Percentiles rank a stretch among this genome's conserved stretches.
Conservation (phyloP, 2,113 vertebrate species). For the Cichladusa arquata region DNA sequence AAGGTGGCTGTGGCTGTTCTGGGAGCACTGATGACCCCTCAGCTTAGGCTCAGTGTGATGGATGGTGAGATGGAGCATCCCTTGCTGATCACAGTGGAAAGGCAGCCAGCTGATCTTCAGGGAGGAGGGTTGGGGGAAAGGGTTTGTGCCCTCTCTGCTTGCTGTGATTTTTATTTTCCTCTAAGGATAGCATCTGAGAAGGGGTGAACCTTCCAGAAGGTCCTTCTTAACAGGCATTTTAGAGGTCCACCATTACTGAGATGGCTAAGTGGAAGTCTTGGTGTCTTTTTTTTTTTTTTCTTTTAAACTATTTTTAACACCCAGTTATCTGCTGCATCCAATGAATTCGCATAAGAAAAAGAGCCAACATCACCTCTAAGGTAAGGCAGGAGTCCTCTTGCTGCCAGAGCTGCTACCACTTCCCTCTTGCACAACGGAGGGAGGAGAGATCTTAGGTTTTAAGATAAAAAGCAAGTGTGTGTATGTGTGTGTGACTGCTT, state of each 20-base stretch:
- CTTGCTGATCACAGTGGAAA: not conserved
- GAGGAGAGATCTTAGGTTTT: not conserved
- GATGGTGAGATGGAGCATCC: not conserved
- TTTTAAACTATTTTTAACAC: conserved; percentile 25
- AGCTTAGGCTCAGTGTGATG: not conserved
- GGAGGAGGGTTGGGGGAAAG: not conserved
- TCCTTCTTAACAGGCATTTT: not conserved
- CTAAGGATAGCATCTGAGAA: not conserved
- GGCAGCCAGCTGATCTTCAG: not conserved
- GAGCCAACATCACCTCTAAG: not conserved
- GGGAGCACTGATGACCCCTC: not conserved
- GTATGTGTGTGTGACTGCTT: not conserved
- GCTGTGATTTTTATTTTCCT: not conserved
- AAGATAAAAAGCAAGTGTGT: not conserved
- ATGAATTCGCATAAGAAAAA: conserved; percentile 34
- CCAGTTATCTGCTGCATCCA: conserved; percentile 64
- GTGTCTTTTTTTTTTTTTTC: not conserved
- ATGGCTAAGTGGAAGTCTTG: conserved; percentile 13
- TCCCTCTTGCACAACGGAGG: not conserved
- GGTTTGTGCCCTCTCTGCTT: not conserved
- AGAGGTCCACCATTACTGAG: not conserved
- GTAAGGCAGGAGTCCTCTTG: conserved; percentile 43
- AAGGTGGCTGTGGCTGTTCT: not conserved
- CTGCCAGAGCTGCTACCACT: not conserved
- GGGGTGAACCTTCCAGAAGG: not conserved